Conservation (phyloP, 2,113 vertebrate genomes). For the Peromyscus polionotus region DNA sequence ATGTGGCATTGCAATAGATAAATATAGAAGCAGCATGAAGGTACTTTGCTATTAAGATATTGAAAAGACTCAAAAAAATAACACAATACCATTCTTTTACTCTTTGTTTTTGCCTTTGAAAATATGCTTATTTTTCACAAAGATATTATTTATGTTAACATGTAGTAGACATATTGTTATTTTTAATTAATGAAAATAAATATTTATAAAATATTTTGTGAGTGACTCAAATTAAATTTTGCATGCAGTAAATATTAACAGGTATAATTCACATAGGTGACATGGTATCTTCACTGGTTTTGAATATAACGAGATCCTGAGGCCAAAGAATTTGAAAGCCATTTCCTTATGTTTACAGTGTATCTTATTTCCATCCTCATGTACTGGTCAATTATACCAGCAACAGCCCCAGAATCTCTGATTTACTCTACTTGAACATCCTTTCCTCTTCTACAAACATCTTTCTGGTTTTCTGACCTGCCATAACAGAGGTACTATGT, state of each 20-base stretch:
- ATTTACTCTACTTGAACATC: background rate
- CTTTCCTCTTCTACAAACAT: background rate
- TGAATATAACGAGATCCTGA: background rate
- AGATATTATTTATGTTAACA: slow-evolving; percentile 65
- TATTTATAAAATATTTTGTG: slow-evolving; percentile 34
- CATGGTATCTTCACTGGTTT: background rate
- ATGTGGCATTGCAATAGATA: background rate
- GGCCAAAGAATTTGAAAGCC: background rate
- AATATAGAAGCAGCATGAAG: background rate
- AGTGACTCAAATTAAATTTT: slow-evolving; percentile 48
- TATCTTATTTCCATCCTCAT: background rate
- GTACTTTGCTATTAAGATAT: background rate
- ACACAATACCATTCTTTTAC: slow-evolving; percentile 32
- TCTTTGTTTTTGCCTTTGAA: slow-evolving; percentile 43
- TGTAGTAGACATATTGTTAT: slow-evolving; percentile 16
- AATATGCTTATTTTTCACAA: slow-evolving; percentile 50
- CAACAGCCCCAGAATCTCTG: background rate
- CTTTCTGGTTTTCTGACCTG: background rate
- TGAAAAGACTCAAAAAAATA: slow-evolving; percentile 23
- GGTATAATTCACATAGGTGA: background rate
- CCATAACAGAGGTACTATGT: rapidly evolving
- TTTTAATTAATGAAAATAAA: slow-evolving; percentile 65
- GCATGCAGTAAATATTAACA: background rate
- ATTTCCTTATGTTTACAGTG: background rate
- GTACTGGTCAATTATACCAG: background rate